A percentile compares a stretch with the other conserved stretches of the same genome.
These are phyloP conservation scores for Pogonocherus hispidulus DNA, from an alignment of 2,888 invertebrate genomes.

Conservation along the genomic window DNA sequence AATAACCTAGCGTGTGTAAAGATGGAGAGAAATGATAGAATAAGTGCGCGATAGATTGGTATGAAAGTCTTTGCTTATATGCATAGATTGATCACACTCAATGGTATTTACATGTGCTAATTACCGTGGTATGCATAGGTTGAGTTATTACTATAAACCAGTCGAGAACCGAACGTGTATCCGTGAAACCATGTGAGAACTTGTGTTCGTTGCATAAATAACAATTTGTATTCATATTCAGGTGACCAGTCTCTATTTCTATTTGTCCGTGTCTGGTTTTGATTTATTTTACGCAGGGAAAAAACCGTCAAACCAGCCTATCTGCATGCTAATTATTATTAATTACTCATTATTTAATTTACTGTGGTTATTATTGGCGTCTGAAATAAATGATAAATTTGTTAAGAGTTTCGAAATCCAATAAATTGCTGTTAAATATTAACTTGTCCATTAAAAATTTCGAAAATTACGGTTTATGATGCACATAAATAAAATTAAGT, in stretches of 20 bases:
- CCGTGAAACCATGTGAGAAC: conserved; percentile 48
- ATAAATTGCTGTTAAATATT: conserved; percentile 22
- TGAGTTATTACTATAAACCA: conserved; percentile 42
- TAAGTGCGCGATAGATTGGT: conserved; percentile 38
- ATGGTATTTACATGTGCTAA: conserved; percentile 61
- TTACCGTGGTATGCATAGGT: conserved; percentile 50
- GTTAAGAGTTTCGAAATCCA: conserved; percentile 10
- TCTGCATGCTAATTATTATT: conserved; percentile 12
- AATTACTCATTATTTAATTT: conserved; percentile 26
- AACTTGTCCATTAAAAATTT: conserved; percentile 18
- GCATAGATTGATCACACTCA: conserved; percentile 58
- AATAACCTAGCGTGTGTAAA: not conserved
- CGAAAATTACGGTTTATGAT: conserved; percentile 16
- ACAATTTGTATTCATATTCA: conserved; percentile 46
- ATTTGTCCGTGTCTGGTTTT: conserved; percentile 9
- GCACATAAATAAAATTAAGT: conserved; percentile 15
- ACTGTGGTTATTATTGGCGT: conserved; percentile 10
- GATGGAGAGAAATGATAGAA: conserved; percentile 23
- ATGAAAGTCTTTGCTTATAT: conserved; percentile 53
- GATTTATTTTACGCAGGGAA: conserved; percentile 4
- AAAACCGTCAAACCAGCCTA: not conserved
- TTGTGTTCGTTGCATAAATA: conserved; percentile 49
- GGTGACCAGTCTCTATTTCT: conserved; percentile 20
- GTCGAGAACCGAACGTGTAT: conserved; percentile 23
- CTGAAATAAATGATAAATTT: conserved; percentile 7